Base-by-base conservation (phyloP, 2,888 invertebrate species). In the Brachyopa scutellaris region DNA sequence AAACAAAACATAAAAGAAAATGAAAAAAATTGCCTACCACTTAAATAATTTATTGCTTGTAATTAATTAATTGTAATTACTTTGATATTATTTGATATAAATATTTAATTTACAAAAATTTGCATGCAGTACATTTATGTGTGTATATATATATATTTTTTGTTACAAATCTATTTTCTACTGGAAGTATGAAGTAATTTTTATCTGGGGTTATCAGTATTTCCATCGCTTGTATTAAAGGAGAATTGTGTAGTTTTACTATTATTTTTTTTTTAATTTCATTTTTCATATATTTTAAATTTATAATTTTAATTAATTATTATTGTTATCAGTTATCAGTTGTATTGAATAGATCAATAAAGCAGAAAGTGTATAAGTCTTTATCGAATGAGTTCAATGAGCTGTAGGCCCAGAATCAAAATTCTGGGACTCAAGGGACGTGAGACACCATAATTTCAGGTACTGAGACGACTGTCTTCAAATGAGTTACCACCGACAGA, bases 1-100 rank as follows among this genome's bases (percentile, higher is more conserved):
- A n/a, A n/a, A n/a, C n/a, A n/a, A n/a, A n/a, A n/a, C n/a, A 13
- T 21, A 21, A 40, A 33, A 49, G 8, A 38, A 21, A 23, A 67
- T 1, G n/a, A n/a, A n/a, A n/a, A n/a, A 64, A 47, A 55, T 49
- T 62, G 51, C 64, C 59, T 70, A 80, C 69, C 76, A 80, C 69
- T 80, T 66, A 82, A 82, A 61, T 82, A 77, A 82, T 82, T 82
- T 82, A 82, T 82, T 82, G 47, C 36, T 72, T 80, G 42, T 80
- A 62, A 62, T 69, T 69, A 76, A 45, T 53, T 66, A 66, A 61
- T 29, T 67, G 49, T 78, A 73, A 76, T 64, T 80, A 64, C 69
- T 82, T 82, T 82, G 82, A 82, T 82, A 82, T 82, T 82, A 82
- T 72, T 82, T 62, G 40, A 67, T 72, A 66, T 77, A 76, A 36